Evolutionary conservation across 1,140 invertebrate genomes (phyloP), one percentile per base, ranked within the genome.

Genomic region (Stenopsyche tienmushanensis): DNA sequence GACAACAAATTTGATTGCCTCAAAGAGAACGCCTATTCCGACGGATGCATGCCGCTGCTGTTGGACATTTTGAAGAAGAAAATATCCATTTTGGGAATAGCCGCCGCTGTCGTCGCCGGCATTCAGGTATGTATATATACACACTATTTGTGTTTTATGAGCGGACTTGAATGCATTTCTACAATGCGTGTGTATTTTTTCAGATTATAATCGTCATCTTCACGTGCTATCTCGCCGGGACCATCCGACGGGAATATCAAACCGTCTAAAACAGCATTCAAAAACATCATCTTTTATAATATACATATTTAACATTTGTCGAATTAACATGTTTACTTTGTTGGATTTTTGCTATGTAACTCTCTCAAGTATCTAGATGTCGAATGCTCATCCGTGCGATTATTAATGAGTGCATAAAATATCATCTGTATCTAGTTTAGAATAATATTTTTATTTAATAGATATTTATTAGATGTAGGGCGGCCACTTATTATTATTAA

Each of bases 171-270:
- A 21, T 24, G 26, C 10, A 39, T 9, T 63, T 15, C 2, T 45
- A 1, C 18, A 3, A 57, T 44, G 26, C 34, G 2, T 26, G 1
- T 57, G 23, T 65, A 34, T 59, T 70, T 75, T 83, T 80, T 72
- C 85, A 96, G 92, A 78, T 96, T 45, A 81, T 96, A 71, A 93
- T 93, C 52, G 90, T 96, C 50, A 81, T 93, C 39, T 96, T 94
- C 75, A 90, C 93, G 15, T 95, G 93, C 79, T 92, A 90, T 76
- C 81, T 97, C 77, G 93, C 92, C 70, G 86, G 90, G 72, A 90
- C 91, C 60, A 93, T 96, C 76, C 88, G 91, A 72, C 89, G 89
- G 75, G 92, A 93, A 78, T 94, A 94, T 79, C 90, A 93, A 80
- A 92, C 90, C 62, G 92, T 94, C 76, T 94, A 92, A 89, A 81